A percentile compares a stretch with the other conserved stretches of the same genome.
These are phyloP conservation scores for Tychaedon coryphoeus DNA, from an alignment of 2,113 vertebrate genomes.

Conservation along the genomic window DNA sequence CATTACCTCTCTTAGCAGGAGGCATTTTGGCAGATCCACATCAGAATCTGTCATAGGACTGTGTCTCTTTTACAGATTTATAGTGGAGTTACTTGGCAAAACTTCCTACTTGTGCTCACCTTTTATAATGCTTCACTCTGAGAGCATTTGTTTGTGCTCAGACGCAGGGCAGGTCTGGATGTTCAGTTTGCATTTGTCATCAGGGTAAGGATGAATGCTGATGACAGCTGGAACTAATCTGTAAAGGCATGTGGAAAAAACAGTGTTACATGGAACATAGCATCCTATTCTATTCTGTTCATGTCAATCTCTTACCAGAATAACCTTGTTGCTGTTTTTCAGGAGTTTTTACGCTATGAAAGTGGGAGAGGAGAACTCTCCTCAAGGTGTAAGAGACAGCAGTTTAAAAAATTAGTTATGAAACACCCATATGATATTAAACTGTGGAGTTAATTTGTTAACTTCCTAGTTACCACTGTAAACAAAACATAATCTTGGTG, in stretches of 20 bases:
- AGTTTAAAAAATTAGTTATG: background rate
- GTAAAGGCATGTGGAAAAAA: background rate
- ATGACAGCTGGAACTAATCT: background rate
- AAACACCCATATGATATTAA: rapidly evolving
- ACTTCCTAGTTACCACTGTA: background rate
- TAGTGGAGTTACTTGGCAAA: background rate
- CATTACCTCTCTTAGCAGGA: background rate
- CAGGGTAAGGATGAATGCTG: background rate
- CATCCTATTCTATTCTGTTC: background rate
- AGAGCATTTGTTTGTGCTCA: background rate
- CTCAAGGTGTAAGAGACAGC: background rate
- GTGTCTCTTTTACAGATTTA: background rate
- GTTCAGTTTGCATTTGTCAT: background rate
- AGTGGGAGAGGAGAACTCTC: background rate
- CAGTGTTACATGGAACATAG: background rate
- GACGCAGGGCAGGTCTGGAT: rapidly evolving
- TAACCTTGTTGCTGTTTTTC: background rate
- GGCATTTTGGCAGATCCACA: background rate
- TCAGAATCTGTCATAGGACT: background rate
- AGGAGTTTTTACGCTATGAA: background rate
- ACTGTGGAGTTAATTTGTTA: background rate
- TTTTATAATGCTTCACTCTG: background rate
- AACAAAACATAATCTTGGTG: background rate
- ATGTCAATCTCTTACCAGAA: background rate
- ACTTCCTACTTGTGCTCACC: background rate